These are phyloP conservation scores for Hypanus sabinus DNA, from an alignment of 2,113 vertebrate species.

Conservation along the genomic window DNA sequence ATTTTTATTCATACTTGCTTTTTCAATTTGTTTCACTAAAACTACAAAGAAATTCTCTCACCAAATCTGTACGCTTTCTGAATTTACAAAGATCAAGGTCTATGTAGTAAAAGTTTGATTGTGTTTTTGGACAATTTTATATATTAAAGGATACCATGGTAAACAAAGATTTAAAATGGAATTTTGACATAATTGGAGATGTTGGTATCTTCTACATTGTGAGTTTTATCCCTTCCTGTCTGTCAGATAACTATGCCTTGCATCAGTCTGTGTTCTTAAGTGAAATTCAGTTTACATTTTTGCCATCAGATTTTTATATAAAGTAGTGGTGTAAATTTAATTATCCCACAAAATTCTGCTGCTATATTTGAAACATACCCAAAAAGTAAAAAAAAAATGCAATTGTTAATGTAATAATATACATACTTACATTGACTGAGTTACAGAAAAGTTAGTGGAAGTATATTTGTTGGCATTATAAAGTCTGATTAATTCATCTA, in stretches of 20 bases:
- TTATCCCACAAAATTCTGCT: not conserved
- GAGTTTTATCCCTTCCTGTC: not conserved
- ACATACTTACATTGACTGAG: not conserved
- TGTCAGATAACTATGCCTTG: not conserved
- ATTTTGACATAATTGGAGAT: constrained; percentile 3
- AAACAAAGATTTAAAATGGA: not conserved
- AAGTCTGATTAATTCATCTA: not conserved
- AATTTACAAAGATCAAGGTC: not conserved
- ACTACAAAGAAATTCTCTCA: constrained; percentile 20
- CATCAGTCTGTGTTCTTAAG: not conserved
- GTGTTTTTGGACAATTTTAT: not conserved
- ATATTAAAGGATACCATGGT: not conserved
- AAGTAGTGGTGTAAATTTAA: not conserved
- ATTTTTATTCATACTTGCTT: constrained; percentile 22
- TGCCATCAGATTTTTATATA: not conserved
- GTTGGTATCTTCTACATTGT: not conserved
- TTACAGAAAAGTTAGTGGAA: not conserved
- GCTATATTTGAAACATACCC: not conserved
- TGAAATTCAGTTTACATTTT: not conserved
- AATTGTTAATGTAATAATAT: not conserved
- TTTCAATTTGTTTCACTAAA: not conserved
- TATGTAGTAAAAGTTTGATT: not conserved
- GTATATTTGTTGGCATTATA: not conserved
- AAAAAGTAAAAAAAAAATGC: not conserved
- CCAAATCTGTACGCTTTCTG: not conserved